Conservation (phyloP, 2,797 vertebrate species). For the Manis crassicaudata region DNA sequence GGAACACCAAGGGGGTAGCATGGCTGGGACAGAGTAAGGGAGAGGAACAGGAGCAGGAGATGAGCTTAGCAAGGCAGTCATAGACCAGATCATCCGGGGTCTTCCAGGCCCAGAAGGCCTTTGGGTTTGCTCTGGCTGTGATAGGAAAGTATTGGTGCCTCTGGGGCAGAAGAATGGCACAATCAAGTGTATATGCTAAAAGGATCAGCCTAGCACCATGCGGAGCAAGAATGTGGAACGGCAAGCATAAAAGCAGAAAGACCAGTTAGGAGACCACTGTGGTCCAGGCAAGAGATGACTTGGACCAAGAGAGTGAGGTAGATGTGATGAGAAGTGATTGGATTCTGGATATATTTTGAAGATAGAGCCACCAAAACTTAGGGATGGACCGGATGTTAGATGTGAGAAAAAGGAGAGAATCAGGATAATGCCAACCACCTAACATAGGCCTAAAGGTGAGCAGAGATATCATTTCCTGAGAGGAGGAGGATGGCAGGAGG, state of each 20-base stretch:
- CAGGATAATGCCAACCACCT: neutral
- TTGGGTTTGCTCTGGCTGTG: neutral
- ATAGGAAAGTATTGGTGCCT: neutral
- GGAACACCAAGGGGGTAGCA: neutral
- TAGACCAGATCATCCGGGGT: neutral
- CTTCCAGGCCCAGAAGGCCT: neutral
- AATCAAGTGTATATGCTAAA: neutral
- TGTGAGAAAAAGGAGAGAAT: neutral
- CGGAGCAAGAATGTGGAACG: neutral
- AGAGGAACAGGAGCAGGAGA: neutral
- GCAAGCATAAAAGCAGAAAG: neutral
- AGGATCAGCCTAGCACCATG: fast-evolving
- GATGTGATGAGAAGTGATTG: neutral
- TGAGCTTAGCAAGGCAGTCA: neutral
- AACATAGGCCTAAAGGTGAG: neutral
- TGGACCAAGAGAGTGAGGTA: neutral
- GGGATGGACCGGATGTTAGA: neutral
- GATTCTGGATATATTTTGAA: neutral
- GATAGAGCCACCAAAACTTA: neutral
- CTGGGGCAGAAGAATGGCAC: neutral
- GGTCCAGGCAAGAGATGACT: neutral
- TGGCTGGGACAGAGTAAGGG: neutral
- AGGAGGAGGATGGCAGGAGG: neutral
- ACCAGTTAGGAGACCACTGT: neutral
- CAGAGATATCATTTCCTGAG: neutral